Base-by-base conservation (phyloP, 2,888 invertebrate genomes). In the Brenthis daphne region DNA sequence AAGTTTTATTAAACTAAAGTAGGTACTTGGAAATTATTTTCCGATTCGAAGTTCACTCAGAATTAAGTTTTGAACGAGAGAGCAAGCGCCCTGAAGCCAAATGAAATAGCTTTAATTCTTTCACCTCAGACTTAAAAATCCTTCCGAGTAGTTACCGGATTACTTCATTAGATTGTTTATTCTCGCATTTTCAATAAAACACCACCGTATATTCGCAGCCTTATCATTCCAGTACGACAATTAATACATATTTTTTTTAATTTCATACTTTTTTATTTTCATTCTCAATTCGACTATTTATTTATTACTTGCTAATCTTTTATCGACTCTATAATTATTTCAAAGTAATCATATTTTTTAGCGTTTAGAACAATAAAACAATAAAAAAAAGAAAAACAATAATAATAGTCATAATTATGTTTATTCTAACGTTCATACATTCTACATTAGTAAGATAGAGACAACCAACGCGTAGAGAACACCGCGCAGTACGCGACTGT, bases 41-140 rank as follows among this genome's bases (percentile, higher is more conserved):
- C 81, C 82, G 85, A 86, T 88, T 85, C 84, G 81, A 86, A 86
- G 84, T 86, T 85, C 84, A 83, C 84, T 85, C 83, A 80, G 82
- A 84, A 86, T 86, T 84, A 87, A 88, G 81, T 85, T 85, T 76
- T 74, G 75, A 79, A 77, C 78, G 79, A 80, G 79, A 77, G 80
- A 82, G 81, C 75, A 72, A 75, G 79, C 77, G 76, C 81, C 71
- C 80, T 79, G 80, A 80, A 84, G 84, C 83, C 79, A 84, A 87
- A 86, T 86, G 84, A 84, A 82, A 85, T 87, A 86, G 84, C 83
- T 82, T 84, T 82, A 82, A 84, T 79, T 80, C 79, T 80, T 79
- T 73, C 82, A 82, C 82, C 80, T 80, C 78, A 74, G 79, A 78
- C 76, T 78, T 78, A 78, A 73, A 75, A 83, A 82, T 73, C 76